Percentiles rank a stretch among this genome's conserved stretches.
phyloP scores from a whole-genome alignment of 2,113 vertebrate species.

The Leptocoma aspasia region DNA sequence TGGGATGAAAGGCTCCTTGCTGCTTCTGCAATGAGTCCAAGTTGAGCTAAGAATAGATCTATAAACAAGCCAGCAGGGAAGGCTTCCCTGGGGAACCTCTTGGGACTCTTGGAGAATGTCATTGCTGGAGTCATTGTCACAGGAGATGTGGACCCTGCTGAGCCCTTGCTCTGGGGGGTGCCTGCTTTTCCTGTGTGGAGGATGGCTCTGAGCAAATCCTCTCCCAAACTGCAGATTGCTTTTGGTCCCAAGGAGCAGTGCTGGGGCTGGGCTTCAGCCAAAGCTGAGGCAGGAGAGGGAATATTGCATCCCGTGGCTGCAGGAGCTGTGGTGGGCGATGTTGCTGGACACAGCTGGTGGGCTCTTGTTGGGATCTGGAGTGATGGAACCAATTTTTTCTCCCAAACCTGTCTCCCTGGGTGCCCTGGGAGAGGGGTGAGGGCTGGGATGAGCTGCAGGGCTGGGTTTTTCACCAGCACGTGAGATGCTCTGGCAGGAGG shows the following conservation, averaged over 20 bases:
- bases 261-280: background rate
- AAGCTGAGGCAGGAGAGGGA: background rate
- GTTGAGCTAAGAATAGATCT: constrained; percentile 46
- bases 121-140: background rate
- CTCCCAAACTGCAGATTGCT: background rate
- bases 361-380: background rate
- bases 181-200: background rate
- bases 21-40: constrained; percentile 27
- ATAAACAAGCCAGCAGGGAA: constrained; percentile 22
- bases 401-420: fast-evolving
- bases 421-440: background rate
- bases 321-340: background rate
- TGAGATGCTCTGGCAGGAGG: constrained; percentile 21
- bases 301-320: fast-evolving
- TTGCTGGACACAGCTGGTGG: background rate
- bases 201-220: background rate
- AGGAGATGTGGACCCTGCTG: background rate
- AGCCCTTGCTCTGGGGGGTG: background rate
- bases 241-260: background rate
- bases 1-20: constrained; percentile 32
- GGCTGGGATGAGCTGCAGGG: background rate
- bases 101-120: background rate
- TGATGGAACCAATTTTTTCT: background rate
- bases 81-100: constrained; percentile 10
- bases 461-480: background rate